phyloP scores from a whole-genome alignment of 2,113 vertebrate species.

The Neoarius graeffei region DNA sequence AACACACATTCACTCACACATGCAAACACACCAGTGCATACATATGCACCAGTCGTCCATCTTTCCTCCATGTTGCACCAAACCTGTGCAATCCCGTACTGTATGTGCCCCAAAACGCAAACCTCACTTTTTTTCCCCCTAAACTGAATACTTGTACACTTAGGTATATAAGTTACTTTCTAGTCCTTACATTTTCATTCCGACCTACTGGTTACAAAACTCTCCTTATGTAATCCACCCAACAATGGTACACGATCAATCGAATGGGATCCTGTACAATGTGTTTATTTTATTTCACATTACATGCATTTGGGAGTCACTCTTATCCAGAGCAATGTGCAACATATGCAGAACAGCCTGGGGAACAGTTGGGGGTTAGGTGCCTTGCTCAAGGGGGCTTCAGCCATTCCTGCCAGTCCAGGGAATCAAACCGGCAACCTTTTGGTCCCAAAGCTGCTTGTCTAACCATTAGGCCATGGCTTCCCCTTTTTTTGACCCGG shows the following conservation, averaged over 20 bases:
- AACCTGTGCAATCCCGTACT: conserved; percentile 6
- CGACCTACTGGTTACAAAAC: neutral
- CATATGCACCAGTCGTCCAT: conserved; percentile 19
- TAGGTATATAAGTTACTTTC: neutral
- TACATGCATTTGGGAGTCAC: too few species aligned
- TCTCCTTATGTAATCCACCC: neutral
- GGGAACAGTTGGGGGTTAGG: too few species aligned
- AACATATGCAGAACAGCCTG: too few species aligned
- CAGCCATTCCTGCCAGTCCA: too few species aligned
- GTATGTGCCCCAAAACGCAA: neutral
- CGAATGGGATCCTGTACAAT: neutral
- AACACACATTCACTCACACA: conserved; percentile 32
- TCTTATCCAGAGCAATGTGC: too few species aligned
- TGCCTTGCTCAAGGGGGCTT: too few species aligned
- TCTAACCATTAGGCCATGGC: too few species aligned
- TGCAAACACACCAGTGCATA: conserved; percentile 28
- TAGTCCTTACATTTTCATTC: neutral
- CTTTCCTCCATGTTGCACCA: conserved; percentile 26
- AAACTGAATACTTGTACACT: neutral
- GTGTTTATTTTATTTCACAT: neutral
- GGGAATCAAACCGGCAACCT: too few species aligned
- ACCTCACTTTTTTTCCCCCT: neutral
- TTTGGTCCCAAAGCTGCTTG: too few species aligned
- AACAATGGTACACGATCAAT: too few species aligned
- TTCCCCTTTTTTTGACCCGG: too few species aligned